These are phyloP conservation scores for Drosophila rellima DNA, from an alignment of 2,888 invertebrate genomes.

Conservation along the genomic window DNA sequence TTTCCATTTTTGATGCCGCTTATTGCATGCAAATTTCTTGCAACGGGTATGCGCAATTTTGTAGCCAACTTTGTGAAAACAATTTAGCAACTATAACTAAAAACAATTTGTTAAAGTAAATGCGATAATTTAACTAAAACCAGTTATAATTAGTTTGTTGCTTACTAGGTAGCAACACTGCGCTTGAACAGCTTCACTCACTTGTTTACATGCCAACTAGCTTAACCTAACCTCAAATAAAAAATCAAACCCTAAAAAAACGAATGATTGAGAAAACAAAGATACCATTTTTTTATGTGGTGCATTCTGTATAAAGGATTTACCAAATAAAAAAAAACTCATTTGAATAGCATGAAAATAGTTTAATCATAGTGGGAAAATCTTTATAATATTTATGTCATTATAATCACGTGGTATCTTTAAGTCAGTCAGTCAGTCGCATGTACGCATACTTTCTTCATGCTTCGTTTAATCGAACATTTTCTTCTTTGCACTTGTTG, in stretches of 20 bases:
- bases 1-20: conserved; percentile 60
- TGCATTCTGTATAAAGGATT: no score
- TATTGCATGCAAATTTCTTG: conserved; percentile 41
- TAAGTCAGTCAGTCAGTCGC: conserved; percentile 34
- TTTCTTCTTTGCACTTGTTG: conserved; percentile 42
- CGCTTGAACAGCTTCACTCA: no score
- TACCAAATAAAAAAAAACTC: background rate
- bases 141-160: background rate
- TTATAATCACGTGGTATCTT: conserved; percentile 26
- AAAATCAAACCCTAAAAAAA: no score
- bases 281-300: no score
- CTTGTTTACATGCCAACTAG: background rate
- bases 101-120: background rate
- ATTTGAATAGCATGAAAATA: conserved; percentile 6
- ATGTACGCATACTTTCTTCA: conserved; percentile 35
- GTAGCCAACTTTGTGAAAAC: background rate
- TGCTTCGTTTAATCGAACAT: conserved; percentile 47
- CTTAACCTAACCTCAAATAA: background rate
- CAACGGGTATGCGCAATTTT: conserved; percentile 31
- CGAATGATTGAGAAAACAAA: no score
- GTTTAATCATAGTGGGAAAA: background rate
- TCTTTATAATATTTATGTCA: background rate
- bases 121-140: background rate
- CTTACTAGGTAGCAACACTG: background rate
- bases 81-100: background rate